phyloP scores from a whole-genome alignment of 2,888 invertebrate species.

The Cerastis leucographa region DNA sequence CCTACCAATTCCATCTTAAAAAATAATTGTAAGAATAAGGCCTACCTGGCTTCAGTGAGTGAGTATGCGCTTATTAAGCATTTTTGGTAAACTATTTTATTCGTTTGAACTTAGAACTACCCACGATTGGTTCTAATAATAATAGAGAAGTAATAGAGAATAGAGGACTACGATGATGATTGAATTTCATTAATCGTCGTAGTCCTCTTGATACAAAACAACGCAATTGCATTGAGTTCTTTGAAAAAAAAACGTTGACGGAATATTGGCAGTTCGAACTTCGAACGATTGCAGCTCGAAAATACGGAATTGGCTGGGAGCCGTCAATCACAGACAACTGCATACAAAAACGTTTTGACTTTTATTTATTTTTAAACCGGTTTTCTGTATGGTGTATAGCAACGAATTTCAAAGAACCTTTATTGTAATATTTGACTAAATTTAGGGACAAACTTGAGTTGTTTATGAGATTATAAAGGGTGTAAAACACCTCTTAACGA shows the following conservation, averaged over 20 bases:
- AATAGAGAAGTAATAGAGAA: too few relatives aligned
- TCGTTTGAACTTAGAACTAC: background rate
- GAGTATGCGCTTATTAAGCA: background rate
- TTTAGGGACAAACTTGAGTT: background rate
- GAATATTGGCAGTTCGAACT: constrained; percentile 38
- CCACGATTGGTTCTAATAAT: background rate
- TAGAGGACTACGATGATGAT: too few relatives aligned
- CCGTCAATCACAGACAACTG: constrained; percentile 46
- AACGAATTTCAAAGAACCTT: background rate
- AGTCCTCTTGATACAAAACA: background rate
- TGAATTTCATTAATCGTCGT: too few relatives aligned
- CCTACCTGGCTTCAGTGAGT: background rate
- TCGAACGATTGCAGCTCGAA: constrained; percentile 32
- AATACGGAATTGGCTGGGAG: constrained; percentile 17
- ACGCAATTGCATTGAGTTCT: constrained; percentile 13
- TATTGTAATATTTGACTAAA: background rate
- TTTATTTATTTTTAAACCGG: constrained; percentile 24
- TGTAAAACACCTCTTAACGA: too few relatives aligned
- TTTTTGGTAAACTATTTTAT: background rate
- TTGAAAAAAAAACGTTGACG: constrained; percentile 19
- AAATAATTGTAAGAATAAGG: background rate
- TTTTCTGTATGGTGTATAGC: background rate
- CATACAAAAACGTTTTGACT: constrained; percentile 17
- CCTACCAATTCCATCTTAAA: background rate
- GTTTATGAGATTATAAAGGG: background rate